Evolutionary conservation across 1,140 invertebrate genomes (phyloP), one percentile per base, ranked within the genome.

Genomic region (Drosophila lacertosa): DNA sequence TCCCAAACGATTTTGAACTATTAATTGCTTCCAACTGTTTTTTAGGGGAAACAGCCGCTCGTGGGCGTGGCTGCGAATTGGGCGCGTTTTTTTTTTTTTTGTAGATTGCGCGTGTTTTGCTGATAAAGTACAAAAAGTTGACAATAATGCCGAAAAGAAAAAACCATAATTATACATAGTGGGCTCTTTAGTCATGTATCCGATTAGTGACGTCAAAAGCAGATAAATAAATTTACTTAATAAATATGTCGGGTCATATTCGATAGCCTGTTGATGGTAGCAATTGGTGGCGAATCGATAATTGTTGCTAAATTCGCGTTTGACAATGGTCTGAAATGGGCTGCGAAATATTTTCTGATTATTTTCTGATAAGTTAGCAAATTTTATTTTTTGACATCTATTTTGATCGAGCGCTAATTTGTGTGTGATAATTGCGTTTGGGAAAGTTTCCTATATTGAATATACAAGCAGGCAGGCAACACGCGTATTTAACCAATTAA

Each of bases 331-430:
- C 20, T 26, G 29, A 81, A 74, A 58, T 48, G 24, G 24, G 48
- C 73, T 86, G 82, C 57, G 77, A 88, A 86, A 81, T 86, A 67
- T 70, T 84, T 72, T 68, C 51, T 32, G 53, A 26, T 64, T 69
- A 64, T 69, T 79, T 72, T 68, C 51, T 32, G 53, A 26, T 64
- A 70, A 77, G 77, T 78, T 69, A 69, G 63, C 60, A 62, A 59
- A 29, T 53, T 53, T 22, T 32, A 45, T 59, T 64, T 64, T 72
- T 64, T 68, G 76, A 72, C 80, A 80, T 70, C 73, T 84, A 84
- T 80, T 86, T 86, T 77, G 77, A 86, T 70, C 60, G 72, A 73
- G 54, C 57, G 74, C 29, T 76, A 79, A 79, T 79, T 76, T 57
- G 47, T 69, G 55, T 74, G 65, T 47, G 67, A 71, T 66, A 66